phyloP scores from a whole-genome alignment of 2,113 vertebrate species.

The Crotalus helleri region DNA sequence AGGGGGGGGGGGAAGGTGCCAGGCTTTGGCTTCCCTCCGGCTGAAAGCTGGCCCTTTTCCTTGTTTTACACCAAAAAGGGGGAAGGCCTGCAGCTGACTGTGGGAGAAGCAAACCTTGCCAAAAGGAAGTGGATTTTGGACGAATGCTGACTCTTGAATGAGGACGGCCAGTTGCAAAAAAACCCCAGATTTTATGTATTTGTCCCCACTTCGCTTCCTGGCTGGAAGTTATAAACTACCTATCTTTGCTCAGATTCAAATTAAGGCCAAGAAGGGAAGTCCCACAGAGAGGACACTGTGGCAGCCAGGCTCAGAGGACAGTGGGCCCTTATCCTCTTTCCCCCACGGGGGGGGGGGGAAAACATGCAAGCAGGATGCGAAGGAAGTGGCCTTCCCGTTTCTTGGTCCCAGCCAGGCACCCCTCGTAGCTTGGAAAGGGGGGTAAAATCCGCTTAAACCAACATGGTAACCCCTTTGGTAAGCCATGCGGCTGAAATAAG shows the following conservation, averaged over 20 bases:
- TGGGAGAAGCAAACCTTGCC: not conserved
- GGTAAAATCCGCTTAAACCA: not conserved
- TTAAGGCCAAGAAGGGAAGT: not conserved
- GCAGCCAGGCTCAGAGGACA: not conserved
- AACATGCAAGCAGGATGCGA: not conserved
- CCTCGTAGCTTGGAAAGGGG: not conserved
- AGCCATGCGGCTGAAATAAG: not conserved
- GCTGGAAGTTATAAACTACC: not conserved
- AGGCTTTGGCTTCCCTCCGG: not conserved
- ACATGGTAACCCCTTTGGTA: not conserved
- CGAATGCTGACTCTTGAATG: not conserved
- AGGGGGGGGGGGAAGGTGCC: no score
- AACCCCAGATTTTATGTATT: not conserved
- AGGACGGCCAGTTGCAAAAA: not conserved
- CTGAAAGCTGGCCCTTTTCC: not conserved
- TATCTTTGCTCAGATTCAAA: not conserved
- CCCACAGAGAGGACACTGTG: not conserved
- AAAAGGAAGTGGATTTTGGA: not conserved
- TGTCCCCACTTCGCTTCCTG: not conserved
- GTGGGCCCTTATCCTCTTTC: not conserved
- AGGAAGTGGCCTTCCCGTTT: not conserved
- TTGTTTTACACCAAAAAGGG: not conserved
- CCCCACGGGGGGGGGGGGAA: rapidly evolving
- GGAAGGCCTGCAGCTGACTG: not conserved
- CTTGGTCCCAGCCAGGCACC: not conserved